A percentile compares a stretch with the other conserved stretches of the same genome.
Evolutionary conservation across 2,113 vertebrate species (phyloP).

Genomic region (Pao palembangensis): DNA sequence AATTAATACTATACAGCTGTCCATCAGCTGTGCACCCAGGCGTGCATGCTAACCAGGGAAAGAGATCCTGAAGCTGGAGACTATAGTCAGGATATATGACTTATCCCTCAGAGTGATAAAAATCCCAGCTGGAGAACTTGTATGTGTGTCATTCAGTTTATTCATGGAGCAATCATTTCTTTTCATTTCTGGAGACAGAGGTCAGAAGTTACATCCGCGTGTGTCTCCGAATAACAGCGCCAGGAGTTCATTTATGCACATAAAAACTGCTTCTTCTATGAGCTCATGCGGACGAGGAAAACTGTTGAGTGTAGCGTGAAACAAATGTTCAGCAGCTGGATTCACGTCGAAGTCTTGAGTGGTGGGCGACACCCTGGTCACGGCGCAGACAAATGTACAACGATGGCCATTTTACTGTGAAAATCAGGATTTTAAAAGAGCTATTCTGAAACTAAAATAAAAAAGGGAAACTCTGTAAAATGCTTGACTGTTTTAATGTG

Average conservation of each 20-base stretch:
- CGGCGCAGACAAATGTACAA: too few relatives aligned
- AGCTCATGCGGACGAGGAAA: neutral
- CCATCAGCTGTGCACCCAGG: neutral
- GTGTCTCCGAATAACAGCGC: neutral
- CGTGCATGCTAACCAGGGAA: constrained; percentile 7
- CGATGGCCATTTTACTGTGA: too few relatives aligned
- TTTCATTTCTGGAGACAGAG: constrained; percentile 5
- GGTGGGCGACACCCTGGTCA: too few relatives aligned
- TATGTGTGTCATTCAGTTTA: constrained; percentile 6
- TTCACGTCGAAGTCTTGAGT: too few relatives aligned
- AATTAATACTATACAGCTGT: constrained; percentile 27
- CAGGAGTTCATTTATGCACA: constrained; percentile 2
- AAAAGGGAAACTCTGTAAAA: too few relatives aligned
- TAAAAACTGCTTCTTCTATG: neutral
- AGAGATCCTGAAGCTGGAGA: constrained; percentile 8
- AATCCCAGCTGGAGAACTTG: neutral
- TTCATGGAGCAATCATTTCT: neutral
- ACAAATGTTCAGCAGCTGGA: neutral
- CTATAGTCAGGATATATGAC: neutral
- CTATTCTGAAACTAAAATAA: too few relatives aligned
- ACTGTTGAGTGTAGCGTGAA: neutral
- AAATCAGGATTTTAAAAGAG: too few relatives aligned
- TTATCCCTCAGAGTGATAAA: neutral
- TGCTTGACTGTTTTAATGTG: too few relatives aligned
- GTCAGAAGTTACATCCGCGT: neutral